Conservation (phyloP, 2,888 invertebrate genomes). For the Acanthococcus lagerstroemiae region DNA sequence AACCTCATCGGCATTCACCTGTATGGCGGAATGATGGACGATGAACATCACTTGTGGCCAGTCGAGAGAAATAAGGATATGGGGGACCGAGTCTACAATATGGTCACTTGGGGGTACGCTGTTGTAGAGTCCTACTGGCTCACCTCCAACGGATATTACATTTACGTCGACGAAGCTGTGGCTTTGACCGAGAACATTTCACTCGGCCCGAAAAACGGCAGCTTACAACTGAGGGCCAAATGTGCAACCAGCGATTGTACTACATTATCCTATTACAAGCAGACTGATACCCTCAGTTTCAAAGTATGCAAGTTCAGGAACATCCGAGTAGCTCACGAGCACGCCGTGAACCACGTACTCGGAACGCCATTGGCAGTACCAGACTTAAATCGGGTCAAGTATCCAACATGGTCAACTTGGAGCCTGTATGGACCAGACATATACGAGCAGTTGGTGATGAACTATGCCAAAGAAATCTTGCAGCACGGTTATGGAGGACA, state of each 20-base stretch:
- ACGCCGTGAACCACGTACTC: conserved; percentile 52
- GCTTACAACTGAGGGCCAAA: neutral
- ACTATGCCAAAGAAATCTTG: conserved; percentile 58
- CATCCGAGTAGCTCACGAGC: conserved; percentile 53
- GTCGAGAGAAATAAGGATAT: conserved; percentile 49
- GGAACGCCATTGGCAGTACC: conserved; percentile 53
- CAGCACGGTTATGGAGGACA: conserved; percentile 53
- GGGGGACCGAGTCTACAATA: conserved; percentile 51
- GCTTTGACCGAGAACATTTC: conserved; percentile 61
- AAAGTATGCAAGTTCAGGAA: conserved; percentile 52
- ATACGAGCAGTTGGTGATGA: conserved; percentile 50
- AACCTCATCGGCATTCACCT: neutral
- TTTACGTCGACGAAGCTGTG: conserved; percentile 52
- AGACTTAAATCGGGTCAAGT: conserved; percentile 56
- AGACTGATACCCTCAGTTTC: conserved; percentile 46
- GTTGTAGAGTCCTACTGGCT: conserved; percentile 61
- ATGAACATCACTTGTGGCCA: conserved; percentile 54
- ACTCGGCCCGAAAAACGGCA: conserved; percentile 39
- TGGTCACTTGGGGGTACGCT: conserved; percentile 48
- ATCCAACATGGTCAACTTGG: conserved; percentile 87
- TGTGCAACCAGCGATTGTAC: conserved; percentile 39
- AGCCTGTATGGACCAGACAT: conserved; percentile 61
- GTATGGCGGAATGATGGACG: conserved; percentile 58
- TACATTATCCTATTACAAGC: conserved; percentile 40
- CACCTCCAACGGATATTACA: conserved; percentile 57